A percentile compares a stretch with the other conserved stretches of the same genome.
Conservation (phyloP, 2,113 vertebrate species). For the Ursus arctos region DNA sequence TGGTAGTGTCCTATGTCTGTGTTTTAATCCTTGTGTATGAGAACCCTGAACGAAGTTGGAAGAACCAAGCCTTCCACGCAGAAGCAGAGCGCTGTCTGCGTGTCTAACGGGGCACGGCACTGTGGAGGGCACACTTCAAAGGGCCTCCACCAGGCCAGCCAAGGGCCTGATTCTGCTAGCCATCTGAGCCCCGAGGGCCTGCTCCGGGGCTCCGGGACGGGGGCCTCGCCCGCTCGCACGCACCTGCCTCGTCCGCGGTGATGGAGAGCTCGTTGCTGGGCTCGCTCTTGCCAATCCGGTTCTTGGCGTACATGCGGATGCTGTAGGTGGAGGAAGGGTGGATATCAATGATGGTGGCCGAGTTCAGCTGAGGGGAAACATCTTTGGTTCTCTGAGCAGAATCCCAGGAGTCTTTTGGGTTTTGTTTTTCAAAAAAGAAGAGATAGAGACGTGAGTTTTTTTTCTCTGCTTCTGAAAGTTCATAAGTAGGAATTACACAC, state of each 20-base stretch:
- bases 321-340: conserved; percentile 99
- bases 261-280: conserved; percentile 99
- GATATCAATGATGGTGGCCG: conserved; percentile 99
- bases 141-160: not conserved
- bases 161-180: not conserved
- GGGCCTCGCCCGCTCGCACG: not conserved
- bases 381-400: conserved; percentile 99
- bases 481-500: conserved; percentile 71
- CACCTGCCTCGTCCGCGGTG: conserved; percentile 99
- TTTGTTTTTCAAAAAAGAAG: conserved; percentile 83
- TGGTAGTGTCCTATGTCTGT: not conserved
- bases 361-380: conserved; percentile 98
- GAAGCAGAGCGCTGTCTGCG: not conserved
- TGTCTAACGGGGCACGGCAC: not conserved
- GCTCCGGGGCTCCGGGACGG: not conserved
- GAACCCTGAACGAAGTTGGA: not conserved
- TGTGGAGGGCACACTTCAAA: not conserved
- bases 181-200: not conserved
- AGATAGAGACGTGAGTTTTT: conserved; percentile 83
- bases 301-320: conserved; percentile 99
- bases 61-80: not conserved
- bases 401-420: conserved; percentile 95
- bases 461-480: conserved; percentile 76
- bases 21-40: not conserved
- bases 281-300: conserved; percentile 98